Percentiles rank a stretch among this genome's conserved stretches.
Conservation (phyloP, 1,140 invertebrate species). For the Magallana ariakensis region DNA sequence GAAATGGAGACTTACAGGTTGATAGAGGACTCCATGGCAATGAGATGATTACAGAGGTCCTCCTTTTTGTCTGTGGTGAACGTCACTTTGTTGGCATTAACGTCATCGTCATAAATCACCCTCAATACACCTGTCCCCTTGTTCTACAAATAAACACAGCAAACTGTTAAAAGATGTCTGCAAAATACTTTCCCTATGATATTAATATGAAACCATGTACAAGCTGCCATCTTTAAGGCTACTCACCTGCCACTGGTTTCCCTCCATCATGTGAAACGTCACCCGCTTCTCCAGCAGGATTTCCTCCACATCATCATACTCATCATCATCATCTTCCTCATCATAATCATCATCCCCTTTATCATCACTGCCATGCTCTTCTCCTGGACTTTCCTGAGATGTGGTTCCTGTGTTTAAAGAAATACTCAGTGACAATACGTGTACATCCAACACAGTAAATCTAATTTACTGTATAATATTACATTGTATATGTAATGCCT, state of each 20-base stretch:
- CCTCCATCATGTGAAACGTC: slow-evolving; percentile 66
- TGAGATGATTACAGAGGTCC: slow-evolving; percentile 81
- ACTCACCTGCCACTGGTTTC: slow-evolving; percentile 60
- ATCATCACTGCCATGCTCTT: slow-evolving; percentile 58
- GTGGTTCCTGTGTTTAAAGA: background rate
- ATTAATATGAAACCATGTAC: no score
- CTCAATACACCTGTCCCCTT: slow-evolving; percentile 78
- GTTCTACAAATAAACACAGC: slow-evolving; percentile 12
- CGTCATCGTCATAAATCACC: slow-evolving; percentile 81
- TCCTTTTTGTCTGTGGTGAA: slow-evolving; percentile 78
- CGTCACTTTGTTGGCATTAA: slow-evolving; percentile 80
- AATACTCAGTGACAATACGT: no score
- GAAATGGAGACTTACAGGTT: slow-evolving; percentile 55
- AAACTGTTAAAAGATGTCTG: background rate
- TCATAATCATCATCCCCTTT: slow-evolving; percentile 62
- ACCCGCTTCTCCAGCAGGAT: slow-evolving; percentile 80
- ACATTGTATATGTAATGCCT: no score
- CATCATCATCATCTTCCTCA: slow-evolving; percentile 80
- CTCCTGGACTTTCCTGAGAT: slow-evolving; percentile 42
- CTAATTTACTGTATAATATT: no score
- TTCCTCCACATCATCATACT: slow-evolving; percentile 66
- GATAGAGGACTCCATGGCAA: slow-evolving; percentile 80
- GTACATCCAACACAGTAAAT: no score
- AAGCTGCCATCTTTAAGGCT: no score
- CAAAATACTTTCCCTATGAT: no score